phyloP scores from a whole-genome alignment of 53 echinoderm and acorn worm species.

The Apostichopus leukothele region DNA sequence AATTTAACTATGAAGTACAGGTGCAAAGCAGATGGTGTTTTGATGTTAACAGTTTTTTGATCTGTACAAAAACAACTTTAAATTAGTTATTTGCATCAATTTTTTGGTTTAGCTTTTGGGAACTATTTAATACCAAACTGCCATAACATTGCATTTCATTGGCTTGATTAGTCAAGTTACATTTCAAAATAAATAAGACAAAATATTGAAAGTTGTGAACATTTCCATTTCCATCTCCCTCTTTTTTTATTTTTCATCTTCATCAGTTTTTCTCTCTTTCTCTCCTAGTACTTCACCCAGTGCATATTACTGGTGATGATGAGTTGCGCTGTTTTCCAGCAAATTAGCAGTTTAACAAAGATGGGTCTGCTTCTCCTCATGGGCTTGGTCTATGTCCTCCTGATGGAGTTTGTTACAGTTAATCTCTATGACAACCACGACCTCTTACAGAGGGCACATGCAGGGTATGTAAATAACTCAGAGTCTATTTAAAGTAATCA shows the following conservation, averaged over 20 bases:
- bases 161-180: too few relatives aligned
- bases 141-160: too few relatives aligned
- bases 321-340: conserved; percentile 93
- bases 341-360: conserved; percentile 88
- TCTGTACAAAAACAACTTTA: too few relatives aligned
- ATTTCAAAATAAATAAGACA: too few relatives aligned
- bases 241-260: too few relatives aligned
- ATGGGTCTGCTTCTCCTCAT: conserved; percentile 57
- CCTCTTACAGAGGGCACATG: conserved; percentile 73
- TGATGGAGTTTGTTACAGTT: conserved; percentile 71
- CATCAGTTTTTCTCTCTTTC: not conserved
- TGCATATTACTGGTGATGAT: conserved; percentile 88
- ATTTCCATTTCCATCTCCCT: too few relatives aligned
- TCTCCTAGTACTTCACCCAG: conserved; percentile 83
- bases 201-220: too few relatives aligned
- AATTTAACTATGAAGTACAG: not conserved
- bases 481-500: too few relatives aligned
- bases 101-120: too few relatives aligned
- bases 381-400: conserved; percentile 61
- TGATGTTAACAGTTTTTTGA: not conserved
- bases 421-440: conserved; percentile 88
- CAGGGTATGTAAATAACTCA: conserved; percentile 51
- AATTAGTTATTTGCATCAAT: too few relatives aligned
- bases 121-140: too few relatives aligned
- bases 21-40: not conserved